These are phyloP conservation scores for Machaerirhynchus nigripectus DNA, from an alignment of 2,113 vertebrate genomes.

Conservation along the genomic window DNA sequence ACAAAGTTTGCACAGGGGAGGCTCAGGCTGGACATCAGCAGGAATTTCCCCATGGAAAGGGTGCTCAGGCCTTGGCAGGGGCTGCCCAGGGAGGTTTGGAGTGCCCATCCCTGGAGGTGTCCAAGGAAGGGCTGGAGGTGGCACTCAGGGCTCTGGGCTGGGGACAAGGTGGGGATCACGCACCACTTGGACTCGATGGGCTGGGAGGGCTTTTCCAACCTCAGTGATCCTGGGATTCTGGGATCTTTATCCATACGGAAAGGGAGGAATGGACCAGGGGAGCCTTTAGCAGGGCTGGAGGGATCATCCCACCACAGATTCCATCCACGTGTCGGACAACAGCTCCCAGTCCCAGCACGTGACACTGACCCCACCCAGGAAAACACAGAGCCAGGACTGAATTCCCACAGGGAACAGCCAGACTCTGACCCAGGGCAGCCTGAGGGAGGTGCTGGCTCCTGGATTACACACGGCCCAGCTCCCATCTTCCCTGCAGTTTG, in stretches of 20 bases:
- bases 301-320: neutral
- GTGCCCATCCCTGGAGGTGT: neutral
- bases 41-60: neutral
- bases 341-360: accelerated
- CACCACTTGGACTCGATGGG: accelerated
- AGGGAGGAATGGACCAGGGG: neutral
- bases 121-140: neutral
- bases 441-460: neutral
- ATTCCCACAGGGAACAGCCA: neutral
- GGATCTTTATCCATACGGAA: neutral
- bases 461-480: neutral
- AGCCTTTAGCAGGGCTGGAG: neutral
- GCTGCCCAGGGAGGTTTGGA: neutral
- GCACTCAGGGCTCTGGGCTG: neutral
- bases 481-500: neutral
- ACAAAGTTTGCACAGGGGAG: neutral
- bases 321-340: accelerated
- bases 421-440: neutral
- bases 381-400: neutral
- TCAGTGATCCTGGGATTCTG: neutral
- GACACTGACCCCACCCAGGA: neutral
- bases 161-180: neutral
- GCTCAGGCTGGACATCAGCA: neutral
- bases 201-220: neutral
- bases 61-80: neutral